Base-by-base conservation (phyloP, 2,797 vertebrate genomes). In the Danionella dracula region DNA sequence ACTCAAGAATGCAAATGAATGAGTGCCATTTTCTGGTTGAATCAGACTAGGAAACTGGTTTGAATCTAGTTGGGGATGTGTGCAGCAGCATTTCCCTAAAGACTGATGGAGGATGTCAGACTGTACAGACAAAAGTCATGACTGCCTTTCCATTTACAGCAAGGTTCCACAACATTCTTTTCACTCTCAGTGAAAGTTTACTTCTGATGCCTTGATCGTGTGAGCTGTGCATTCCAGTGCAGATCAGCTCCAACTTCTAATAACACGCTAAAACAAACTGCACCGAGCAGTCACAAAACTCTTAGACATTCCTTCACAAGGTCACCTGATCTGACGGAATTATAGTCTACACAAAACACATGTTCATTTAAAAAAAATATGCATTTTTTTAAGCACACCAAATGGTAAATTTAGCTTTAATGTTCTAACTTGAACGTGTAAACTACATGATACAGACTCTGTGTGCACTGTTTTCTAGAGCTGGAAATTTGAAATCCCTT, bases 41-140 rank as follows among this genome's bases (percentile, higher is more conserved):
- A n/a, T 44, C 16, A 0, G 58, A 19, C n/a, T n/a, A n/a, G n/a
- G n/a, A n/a, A n/a, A n/a, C n/a, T n/a, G n/a, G n/a, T n/a, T n/a
- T n/a, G n/a, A n/a, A n/a, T n/a, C n/a, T n/a, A n/a, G 41, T 23
- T 57, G 59, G 68, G 60, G 27, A 64, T 72, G 66, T 66, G 48
- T 45, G 54, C 23, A 70, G n/a, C n/a, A 38, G 38, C 41, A 61
- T 23, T 17, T 63, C 11, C 20, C 57, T 55, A 57, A 68, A 61
- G 57, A 62, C 21, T 38, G 41, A 53, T 54, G 32, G 68, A 65
- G 13, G 31, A 17, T 37, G 23, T 69, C 55, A 60, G 62, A 51
- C 35, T 35, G 13, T 53, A 53, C 66, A 58, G 67, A 54, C 54
- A 41, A 46, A 31, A 16, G 3, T 45, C 48, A 31, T 51, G 21